Conservation (phyloP, 2,888 invertebrate genomes). For the Drosophila antonietae region DNA sequence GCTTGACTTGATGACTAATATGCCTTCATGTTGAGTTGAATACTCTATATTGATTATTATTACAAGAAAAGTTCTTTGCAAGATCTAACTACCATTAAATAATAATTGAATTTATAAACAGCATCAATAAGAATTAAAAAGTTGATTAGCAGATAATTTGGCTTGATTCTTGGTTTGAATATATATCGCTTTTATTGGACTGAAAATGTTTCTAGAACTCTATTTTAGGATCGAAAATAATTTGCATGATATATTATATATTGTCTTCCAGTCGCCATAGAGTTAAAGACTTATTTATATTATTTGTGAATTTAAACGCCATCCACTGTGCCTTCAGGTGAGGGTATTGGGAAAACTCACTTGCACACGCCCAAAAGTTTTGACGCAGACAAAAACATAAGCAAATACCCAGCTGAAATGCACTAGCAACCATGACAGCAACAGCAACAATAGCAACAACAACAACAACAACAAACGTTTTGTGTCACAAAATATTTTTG, state of each 20-base stretch:
- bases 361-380: conserved; percentile 68
- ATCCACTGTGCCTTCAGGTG: not conserved
- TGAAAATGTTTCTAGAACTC: too few relatives aligned
- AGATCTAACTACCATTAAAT: too few relatives aligned
- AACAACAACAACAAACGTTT: conserved; percentile 63
- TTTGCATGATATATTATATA: not conserved
- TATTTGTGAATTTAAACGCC: not conserved
- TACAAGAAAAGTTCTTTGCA: too few relatives aligned
- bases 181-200: too few relatives aligned
- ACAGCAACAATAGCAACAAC: conserved; percentile 23
- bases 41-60: too few relatives aligned
- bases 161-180: too few relatives aligned
- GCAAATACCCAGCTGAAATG: conserved; percentile 52
- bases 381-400: conserved; percentile 59
- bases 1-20: conserved; percentile 52
- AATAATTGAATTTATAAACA: too few relatives aligned
- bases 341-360: conserved; percentile 39
- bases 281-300: not conserved
- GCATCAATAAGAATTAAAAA: too few relatives aligned
- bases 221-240: too few relatives aligned
- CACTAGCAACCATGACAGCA: conserved; percentile 20
- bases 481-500: conserved; percentile 79
- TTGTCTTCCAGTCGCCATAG: not conserved
- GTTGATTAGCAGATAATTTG: too few relatives aligned
- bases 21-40: not conserved